Evolutionary conservation across 2,888 invertebrate genomes (phyloP), one percentile per base, ranked within the genome.

Genomic region (Pandemis corylana): DNA sequence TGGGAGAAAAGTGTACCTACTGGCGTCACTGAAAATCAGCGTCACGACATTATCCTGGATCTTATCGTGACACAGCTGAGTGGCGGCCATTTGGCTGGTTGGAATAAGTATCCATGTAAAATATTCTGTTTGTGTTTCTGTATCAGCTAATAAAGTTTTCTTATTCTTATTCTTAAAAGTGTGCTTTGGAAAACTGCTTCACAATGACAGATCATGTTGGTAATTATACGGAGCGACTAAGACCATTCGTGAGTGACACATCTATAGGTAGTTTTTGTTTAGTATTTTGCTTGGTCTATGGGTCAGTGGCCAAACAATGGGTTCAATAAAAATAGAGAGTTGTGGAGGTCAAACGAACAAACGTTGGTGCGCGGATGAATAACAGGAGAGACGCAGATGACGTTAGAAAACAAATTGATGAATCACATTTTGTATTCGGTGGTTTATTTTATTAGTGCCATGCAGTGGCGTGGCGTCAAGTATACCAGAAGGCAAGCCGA

Each of bases 321-420:
- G 68, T 51, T 73, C 59, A 69, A 73, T 73, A 69, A 73, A 68
- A 69, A 69, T 68, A 64, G 68, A 73, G 64, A 69, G 73, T 28
- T 68, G 63, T 36, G 20, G 53, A 59, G 73, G 73, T 65, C 73
- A 69, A 68, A 65, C 56, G 51, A 42, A 46, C 65, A 72, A 49
- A 56, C 41, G 44, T n/a, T 28, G 51, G 9, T 44, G 13, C 9
- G 44, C 67, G 49, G 51, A 13, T 62, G 13, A 13, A 41, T 36
- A 42, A 68, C 44, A 69, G 68, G 62, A 36, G 49, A 71, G 59
- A 12, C 12, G 10, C 12, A 28, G 41, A 59, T 68, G 73, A 59
- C 73, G 46, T 15, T 20, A 49, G 41, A 46, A 42, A 42, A 73
- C 28, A 28, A n/a, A 66, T 51, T 73, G 68, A 65, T 69, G 68